Evolutionary conservation across 2,113 vertebrate genomes (phyloP).

Genomic region (Emydura subglobosa): DNA sequence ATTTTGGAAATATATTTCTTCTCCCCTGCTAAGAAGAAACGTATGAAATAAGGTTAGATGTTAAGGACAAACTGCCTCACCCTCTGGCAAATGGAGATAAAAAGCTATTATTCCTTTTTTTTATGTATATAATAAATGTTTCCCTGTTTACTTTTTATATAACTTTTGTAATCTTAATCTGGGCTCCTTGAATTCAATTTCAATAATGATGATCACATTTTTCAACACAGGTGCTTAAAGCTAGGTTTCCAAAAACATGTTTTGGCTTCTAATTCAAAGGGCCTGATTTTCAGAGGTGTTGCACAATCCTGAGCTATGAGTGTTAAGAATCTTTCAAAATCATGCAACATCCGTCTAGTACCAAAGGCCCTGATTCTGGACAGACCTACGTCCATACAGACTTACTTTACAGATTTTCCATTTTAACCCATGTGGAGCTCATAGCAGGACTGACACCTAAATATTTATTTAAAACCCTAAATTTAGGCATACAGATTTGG

Average conservation of each 20-base stretch:
- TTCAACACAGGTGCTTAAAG: background rate
- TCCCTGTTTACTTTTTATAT: constrained; percentile 21
- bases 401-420: background rate
- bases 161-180: background rate
- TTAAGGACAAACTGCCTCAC: background rate
- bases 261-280: background rate
- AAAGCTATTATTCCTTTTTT: constrained; percentile 9
- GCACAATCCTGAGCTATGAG: background rate
- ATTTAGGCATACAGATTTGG: background rate
- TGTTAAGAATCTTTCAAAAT: background rate
- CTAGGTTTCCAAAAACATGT: background rate
- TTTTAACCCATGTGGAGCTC: too few relatives aligned
- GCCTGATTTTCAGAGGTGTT: background rate
- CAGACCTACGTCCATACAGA: background rate
- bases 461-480: background rate
- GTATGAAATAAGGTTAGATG: background rate
- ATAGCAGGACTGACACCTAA: background rate
- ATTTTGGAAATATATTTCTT: background rate
- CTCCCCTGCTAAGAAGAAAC: background rate
- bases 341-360: too few relatives aligned
- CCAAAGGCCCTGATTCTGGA: too few relatives aligned
- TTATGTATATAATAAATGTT: constrained; percentile 19
- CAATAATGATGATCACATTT: constrained; percentile 18
- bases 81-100: background rate
- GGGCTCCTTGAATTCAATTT: constrained; percentile 34